phyloP scores from a whole-genome alignment of 2,888 invertebrate species.

The Leptinotarsa rubiginosa region DNA sequence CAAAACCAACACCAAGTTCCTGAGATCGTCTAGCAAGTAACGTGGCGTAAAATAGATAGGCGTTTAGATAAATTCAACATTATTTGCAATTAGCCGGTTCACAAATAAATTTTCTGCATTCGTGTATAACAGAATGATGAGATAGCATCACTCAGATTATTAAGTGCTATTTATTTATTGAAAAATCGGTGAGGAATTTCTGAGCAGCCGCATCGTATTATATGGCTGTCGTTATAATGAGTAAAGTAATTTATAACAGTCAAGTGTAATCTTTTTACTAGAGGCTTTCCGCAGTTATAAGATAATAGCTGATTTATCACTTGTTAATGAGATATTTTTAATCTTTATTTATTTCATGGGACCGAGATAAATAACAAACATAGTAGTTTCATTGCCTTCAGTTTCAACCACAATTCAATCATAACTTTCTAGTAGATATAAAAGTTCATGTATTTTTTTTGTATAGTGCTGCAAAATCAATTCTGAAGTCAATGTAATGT shows the following conservation, averaged over 20 bases:
- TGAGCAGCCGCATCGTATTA: background rate
- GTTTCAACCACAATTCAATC: too few relatives aligned
- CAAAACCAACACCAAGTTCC: constrained; percentile 38
- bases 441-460: too few relatives aligned
- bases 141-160: constrained; percentile 35
- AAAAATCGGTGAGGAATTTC: constrained; percentile 23
- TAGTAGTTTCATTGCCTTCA: too few relatives aligned
- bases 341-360: too few relatives aligned
- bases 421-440: too few relatives aligned
- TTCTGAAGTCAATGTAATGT: too few relatives aligned
- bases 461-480: too few relatives aligned
- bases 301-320: background rate
- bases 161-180: constrained; percentile 41
- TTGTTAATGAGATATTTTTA: background rate
- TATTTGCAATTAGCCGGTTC: constrained; percentile 59
- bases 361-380: too few relatives aligned
- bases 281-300: background rate
- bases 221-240: constrained; percentile 16
- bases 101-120: constrained; percentile 52
- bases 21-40: constrained; percentile 39
- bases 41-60: constrained; percentile 45
- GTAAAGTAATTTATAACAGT: constrained; percentile 3
- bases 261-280: background rate
- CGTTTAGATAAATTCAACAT: constrained; percentile 57
- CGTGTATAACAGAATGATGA: constrained; percentile 18